These are phyloP conservation scores for Anolis apletophallus DNA, from an alignment of 2,797 vertebrate genomes.

Conservation along the genomic window DNA sequence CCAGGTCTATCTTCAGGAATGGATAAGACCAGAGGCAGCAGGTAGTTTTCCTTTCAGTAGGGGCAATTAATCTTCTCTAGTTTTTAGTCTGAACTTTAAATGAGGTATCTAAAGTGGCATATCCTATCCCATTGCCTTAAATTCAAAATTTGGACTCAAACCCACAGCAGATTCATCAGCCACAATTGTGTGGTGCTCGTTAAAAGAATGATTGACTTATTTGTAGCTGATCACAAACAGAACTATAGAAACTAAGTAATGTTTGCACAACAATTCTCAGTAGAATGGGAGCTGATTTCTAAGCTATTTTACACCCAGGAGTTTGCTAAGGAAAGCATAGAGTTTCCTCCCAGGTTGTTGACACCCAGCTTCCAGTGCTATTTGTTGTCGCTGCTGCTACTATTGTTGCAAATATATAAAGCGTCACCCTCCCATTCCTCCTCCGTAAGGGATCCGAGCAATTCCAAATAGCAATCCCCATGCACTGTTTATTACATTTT, in stretches of 20 bases:
- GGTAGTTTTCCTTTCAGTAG: too few species aligned
- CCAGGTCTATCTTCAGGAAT: too few species aligned
- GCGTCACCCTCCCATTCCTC: not conserved
- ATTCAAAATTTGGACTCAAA: too few species aligned
- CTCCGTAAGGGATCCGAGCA: constrained; percentile 1
- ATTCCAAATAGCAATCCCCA: constrained; percentile 1
- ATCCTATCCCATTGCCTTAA: too few species aligned
- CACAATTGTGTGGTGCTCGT: not conserved
- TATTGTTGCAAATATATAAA: not conserved
- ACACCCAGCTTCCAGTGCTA: not conserved
- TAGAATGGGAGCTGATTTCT: not conserved
- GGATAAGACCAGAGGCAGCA: too few species aligned
- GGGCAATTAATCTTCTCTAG: too few species aligned
- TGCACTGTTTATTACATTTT: constrained; percentile 38
- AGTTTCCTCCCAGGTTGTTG: not conserved
- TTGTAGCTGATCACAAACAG: not conserved
- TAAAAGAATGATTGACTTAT: not conserved
- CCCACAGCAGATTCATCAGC: too few species aligned
- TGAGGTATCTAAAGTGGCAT: too few species aligned
- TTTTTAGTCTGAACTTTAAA: too few species aligned
- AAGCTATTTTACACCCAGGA: not conserved
- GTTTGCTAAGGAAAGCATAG: not conserved
- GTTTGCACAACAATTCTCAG: not conserved
- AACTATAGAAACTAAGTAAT: not conserved
- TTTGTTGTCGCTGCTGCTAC: not conserved